phyloP scores from a whole-genome alignment of 1,140 invertebrate genomes.

The Liolophura sinensis region DNA sequence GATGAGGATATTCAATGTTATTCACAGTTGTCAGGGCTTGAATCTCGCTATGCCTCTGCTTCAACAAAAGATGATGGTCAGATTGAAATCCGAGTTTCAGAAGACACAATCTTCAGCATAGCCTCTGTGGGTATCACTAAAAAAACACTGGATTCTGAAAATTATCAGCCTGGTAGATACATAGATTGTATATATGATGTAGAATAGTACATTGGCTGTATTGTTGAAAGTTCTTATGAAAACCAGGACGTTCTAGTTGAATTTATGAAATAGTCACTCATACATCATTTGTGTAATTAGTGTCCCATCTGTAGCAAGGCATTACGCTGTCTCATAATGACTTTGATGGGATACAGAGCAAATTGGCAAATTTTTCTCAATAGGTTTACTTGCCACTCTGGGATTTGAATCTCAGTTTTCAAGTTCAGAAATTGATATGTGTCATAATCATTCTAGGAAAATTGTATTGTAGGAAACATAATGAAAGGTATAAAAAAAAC shows the following conservation, averaged over 20 bases:
- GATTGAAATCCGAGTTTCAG: slow-evolving; percentile 3
- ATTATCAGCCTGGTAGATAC: neutral
- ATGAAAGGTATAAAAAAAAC: too few relatives aligned
- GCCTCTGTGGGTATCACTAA: neutral
- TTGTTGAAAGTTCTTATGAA: slow-evolving; percentile 2
- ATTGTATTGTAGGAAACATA: too few relatives aligned
- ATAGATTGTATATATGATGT: neutral
- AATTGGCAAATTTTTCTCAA: too few relatives aligned
- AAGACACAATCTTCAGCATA: neutral
- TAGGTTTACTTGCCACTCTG: too few relatives aligned
- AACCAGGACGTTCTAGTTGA: neutral
- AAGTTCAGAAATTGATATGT: too few relatives aligned
- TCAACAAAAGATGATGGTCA: neutral
- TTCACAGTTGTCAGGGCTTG: slow-evolving; percentile 1
- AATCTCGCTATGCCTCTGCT: neutral
- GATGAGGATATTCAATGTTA: neutral
- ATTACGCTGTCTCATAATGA: too few relatives aligned
- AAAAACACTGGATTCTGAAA: neutral
- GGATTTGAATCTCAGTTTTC: too few relatives aligned
- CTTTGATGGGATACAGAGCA: too few relatives aligned
- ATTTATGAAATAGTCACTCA: neutral
- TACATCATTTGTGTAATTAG: too few relatives aligned
- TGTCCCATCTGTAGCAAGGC: too few relatives aligned
- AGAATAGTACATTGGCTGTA: slow-evolving; percentile 5
- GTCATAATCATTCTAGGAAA: too few relatives aligned